Percentiles rank a stretch among this genome's conserved stretches.
Evolutionary conservation across 2,113 vertebrate species (phyloP).

Genomic region (Eudorcas thomsonii): DNA sequence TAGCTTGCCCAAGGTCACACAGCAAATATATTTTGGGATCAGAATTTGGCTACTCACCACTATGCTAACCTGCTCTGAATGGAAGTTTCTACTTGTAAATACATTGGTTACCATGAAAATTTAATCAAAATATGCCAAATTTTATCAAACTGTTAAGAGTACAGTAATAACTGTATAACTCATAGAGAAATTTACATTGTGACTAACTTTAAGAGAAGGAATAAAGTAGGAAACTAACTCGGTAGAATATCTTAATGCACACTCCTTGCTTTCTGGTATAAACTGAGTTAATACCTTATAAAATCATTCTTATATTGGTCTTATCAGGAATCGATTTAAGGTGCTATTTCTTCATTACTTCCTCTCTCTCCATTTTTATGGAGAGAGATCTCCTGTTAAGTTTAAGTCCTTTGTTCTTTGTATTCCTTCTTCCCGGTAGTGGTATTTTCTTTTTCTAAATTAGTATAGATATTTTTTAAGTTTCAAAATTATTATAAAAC

Average conservation of each 20-base stretch:
- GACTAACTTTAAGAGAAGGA: slow-evolving; percentile 31
- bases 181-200: neutral
- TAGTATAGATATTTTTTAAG: neutral
- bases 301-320: neutral
- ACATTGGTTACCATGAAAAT: neutral
- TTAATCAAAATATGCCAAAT: neutral
- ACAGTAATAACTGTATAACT: neutral
- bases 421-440: neutral
- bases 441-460: slow-evolving; percentile 10
- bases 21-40: neutral
- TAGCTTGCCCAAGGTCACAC: neutral
- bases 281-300: neutral
- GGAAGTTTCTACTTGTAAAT: neutral
- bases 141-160: neutral
- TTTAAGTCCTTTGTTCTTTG: neutral
- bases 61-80: neutral
- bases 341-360: neutral
- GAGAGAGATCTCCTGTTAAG: neutral
- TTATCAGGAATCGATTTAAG: neutral
- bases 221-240: neutral
- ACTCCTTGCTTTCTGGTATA: slow-evolving; percentile 2
- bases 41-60: neutral
- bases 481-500: neutral
- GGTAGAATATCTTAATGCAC: neutral
- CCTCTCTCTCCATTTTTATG: neutral